Percentiles rank a stretch among this genome's conserved stretches.
phyloP scores from a whole-genome alignment of 2,113 vertebrate genomes.

The Coregonus clupeaformis region DNA sequence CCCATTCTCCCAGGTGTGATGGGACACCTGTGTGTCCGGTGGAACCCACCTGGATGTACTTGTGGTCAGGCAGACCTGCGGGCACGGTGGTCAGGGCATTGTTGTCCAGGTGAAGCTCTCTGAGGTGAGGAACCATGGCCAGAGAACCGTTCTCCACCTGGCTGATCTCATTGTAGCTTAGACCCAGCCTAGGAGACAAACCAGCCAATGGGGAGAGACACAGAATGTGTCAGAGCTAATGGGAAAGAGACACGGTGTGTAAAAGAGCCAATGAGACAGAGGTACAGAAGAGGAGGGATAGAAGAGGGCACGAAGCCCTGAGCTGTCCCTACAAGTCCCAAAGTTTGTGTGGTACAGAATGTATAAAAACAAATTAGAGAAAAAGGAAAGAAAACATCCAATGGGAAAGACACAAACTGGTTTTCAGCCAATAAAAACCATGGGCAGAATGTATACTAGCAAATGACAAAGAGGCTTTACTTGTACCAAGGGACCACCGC shows the following conservation, averaged over 20 bases:
- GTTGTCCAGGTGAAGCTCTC: constrained; percentile 93
- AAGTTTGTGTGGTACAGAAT: too few species aligned
- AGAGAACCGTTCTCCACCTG: constrained; percentile 88
- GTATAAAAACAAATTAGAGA: neutral
- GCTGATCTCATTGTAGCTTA: constrained; percentile 90
- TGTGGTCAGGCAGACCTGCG: constrained; percentile 88
- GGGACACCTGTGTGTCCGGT: neutral
- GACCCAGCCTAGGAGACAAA: constrained; percentile 79
- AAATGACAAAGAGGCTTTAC: too few species aligned
- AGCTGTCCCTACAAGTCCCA: too few species aligned
- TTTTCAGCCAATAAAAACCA: neutral
- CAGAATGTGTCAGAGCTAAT: neutral
- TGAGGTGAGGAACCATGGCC: constrained; percentile 85
- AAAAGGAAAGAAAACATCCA: neutral
- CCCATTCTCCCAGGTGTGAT: neutral
- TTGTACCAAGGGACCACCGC: constrained; percentile 21
- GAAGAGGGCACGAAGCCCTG: too few species aligned
- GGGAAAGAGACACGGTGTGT: neutral
- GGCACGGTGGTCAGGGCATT: constrained; percentile 86
- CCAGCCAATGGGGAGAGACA: neutral
- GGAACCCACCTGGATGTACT: constrained; percentile 91
- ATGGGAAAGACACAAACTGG: neutral
- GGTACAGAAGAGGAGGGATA: neutral
- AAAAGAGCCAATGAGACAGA: neutral
- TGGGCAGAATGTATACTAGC: neutral